These are phyloP conservation scores for Ceratitis capitata DNA, from an alignment of 1,140 invertebrate species.

Conservation along the genomic window DNA sequence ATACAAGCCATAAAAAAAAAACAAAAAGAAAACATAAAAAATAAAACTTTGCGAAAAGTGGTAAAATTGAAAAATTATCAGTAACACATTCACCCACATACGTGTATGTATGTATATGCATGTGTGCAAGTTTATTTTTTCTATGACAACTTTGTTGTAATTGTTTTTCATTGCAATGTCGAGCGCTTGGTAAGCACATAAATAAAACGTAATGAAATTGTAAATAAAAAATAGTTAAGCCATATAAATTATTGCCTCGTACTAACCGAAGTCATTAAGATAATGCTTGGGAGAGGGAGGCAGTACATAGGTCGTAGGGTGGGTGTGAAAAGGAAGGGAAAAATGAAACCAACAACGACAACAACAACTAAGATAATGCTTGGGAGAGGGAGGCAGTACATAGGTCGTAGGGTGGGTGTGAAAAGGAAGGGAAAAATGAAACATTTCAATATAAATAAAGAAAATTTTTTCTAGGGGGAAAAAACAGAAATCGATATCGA, in stretches of 20 bases:
- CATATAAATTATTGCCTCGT: not conserved
- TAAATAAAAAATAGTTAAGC: not conserved
- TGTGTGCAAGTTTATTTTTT: not conserved
- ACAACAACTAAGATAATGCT: not conserved
- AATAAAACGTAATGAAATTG: not conserved
- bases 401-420: not conserved
- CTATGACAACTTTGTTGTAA: not conserved
- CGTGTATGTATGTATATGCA: not conserved
- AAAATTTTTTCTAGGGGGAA: too few species aligned
- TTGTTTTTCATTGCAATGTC: not conserved
- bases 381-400: too few species aligned
- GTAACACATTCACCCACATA: not conserved
- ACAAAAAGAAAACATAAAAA: not conserved
- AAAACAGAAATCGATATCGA: too few species aligned
- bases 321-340: too few species aligned
- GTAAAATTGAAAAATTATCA: slow-evolving; percentile 4
- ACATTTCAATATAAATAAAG: too few species aligned
- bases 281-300: too few species aligned
- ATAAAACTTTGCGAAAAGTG: too few species aligned
- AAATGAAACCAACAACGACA: too few species aligned
- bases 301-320: too few species aligned
- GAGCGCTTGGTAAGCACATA: not conserved
- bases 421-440: too few species aligned
- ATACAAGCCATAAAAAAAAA: not conserved
- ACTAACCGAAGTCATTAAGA: not conserved